Evolutionary conservation across 2,888 invertebrate genomes (phyloP).

Genomic region (Coelinius sp.): DNA sequence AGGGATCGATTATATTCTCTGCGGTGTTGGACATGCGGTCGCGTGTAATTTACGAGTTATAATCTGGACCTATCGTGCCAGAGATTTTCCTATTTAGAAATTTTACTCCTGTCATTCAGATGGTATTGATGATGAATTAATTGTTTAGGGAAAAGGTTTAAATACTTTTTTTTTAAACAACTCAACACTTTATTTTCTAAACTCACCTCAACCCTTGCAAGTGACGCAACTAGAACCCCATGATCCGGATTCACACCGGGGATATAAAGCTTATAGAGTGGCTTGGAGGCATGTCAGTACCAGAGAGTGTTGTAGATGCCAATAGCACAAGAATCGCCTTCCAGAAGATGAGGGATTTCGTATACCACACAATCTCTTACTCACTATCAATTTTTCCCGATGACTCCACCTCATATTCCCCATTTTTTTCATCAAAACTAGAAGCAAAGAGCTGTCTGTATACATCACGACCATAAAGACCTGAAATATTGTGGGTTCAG

Average conservation of each 20-base stretch:
- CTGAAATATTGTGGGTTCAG: conserved; percentile 1
- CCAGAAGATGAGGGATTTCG: conserved; percentile 40
- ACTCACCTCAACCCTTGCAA: conserved; percentile 57
- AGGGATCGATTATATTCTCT: conserved; percentile 50
- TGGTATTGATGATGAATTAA: no score
- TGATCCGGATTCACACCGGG: conserved; percentile 19
- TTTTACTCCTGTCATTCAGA: not conserved
- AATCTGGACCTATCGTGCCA: not conserved
- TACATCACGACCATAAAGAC: not conserved
- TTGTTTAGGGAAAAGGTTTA: no score
- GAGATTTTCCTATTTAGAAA: conserved; percentile 13
- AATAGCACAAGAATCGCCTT: conserved; percentile 64
- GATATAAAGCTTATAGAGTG: not conserved
- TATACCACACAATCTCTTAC: not conserved
- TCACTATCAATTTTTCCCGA: not conserved
- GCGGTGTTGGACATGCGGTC: conserved; percentile 52
- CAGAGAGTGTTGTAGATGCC: conserved; percentile 64
- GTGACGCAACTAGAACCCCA: conserved; percentile 49
- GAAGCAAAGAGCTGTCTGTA: no score
- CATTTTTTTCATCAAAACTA: not conserved
- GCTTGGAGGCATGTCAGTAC: conserved; percentile 57
- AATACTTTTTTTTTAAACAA: no score
- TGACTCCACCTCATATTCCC: no score
- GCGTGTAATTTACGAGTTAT: conserved; percentile 60
- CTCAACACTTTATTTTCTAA: conserved; percentile 32